Conservation (phyloP, 2,113 vertebrate species). For the Gallinago paraguaiae region DNA sequence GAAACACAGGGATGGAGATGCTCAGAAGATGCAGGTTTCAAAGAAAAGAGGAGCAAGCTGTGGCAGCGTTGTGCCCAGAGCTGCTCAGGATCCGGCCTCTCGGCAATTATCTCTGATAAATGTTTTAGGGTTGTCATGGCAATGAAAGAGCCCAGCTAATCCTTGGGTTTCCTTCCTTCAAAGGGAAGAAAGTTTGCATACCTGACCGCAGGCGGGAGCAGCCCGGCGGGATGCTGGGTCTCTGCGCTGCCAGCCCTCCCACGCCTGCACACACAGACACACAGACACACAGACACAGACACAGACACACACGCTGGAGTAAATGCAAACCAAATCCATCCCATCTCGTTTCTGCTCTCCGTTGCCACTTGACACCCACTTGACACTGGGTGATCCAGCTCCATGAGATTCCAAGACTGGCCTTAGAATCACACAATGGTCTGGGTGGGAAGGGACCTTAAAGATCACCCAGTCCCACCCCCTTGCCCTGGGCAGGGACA, state of each 20-base stretch:
- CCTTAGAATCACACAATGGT: no score
- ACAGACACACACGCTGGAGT: background rate
- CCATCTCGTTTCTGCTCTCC: background rate
- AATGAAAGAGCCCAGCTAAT: slow-evolving; percentile 21
- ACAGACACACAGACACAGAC: no score
- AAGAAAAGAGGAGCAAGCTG: background rate
- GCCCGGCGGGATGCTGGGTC: background rate
- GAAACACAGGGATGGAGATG: background rate
- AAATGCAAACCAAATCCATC: background rate
- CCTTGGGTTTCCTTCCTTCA: slow-evolving; percentile 38
- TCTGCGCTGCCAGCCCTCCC: background rate
- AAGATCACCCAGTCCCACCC: no score
- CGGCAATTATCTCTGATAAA: background rate
- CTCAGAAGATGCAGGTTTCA: background rate
- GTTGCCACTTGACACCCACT: fast-evolving
- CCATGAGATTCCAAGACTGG: background rate
- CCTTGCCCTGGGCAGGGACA: no score
- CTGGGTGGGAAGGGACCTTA: no score
- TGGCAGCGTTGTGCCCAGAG: background rate
- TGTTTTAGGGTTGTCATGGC: slow-evolving; percentile 71
- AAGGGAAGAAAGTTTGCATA: slow-evolving; percentile 49
- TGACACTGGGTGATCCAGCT: background rate
- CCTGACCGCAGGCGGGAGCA: background rate
- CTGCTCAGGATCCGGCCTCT: background rate
- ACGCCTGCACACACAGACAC: background rate